Percentiles rank a stretch among this genome's conserved stretches.
phyloP scores from a whole-genome alignment of 2,113 vertebrate species.

The Bos taurus region DNA sequence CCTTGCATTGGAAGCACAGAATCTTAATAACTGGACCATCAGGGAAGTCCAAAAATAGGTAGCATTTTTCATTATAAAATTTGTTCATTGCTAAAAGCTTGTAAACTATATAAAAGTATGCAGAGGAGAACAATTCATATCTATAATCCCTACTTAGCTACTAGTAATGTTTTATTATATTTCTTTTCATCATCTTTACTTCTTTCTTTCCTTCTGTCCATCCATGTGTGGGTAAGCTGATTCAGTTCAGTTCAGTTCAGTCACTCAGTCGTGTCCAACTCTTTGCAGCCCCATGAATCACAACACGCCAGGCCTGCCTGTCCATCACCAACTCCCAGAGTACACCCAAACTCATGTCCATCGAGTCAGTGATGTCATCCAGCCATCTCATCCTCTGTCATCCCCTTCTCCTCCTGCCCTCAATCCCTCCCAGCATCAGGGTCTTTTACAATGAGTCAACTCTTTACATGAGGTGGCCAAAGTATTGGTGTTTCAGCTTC shows the following conservation, averaged over 20 bases:
- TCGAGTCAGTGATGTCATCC: too few species aligned
- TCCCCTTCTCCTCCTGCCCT: too few species aligned
- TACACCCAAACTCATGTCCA: too few species aligned
- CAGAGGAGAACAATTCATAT: neutral
- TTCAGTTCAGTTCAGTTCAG: too few species aligned
- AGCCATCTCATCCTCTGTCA: too few species aligned
- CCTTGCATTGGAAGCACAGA: neutral
- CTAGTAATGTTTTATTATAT: neutral
- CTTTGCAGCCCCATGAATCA: too few species aligned
- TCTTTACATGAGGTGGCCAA: too few species aligned
- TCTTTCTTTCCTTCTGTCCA: neutral
- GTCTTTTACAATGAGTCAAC: too few species aligned
- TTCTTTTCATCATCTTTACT: neutral
- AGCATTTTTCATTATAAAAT: neutral
- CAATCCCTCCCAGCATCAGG: too few species aligned
- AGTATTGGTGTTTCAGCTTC: too few species aligned
- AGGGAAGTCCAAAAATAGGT: neutral
- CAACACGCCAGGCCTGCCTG: too few species aligned
- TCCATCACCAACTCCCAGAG: too few species aligned
- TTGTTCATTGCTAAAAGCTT: neutral
- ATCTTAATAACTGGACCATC: neutral
- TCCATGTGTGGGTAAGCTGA: neutral
- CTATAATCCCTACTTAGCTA: neutral
- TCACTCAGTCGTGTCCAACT: accelerated
- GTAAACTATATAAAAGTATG: neutral